phyloP scores from a whole-genome alignment of 2,888 invertebrate species.

The Lycia hirtaria region DNA sequence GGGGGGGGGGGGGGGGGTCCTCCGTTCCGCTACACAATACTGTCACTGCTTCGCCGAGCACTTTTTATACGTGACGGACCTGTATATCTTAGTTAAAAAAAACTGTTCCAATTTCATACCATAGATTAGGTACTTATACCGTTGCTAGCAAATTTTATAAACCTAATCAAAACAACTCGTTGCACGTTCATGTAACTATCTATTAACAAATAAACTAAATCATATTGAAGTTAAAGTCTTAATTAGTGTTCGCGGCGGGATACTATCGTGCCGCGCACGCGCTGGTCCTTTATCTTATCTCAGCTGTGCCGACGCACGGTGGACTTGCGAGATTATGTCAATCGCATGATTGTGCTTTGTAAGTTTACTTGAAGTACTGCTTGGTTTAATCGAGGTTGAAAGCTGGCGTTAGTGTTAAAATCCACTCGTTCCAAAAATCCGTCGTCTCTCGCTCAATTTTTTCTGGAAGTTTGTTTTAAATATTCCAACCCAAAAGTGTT shows the following conservation, averaged over 20 bases:
- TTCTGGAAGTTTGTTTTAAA: no score
- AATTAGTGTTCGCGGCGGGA: conserved; percentile 81
- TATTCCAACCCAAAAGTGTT: not conserved
- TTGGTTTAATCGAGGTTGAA: not conserved
- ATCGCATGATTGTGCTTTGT: conserved; percentile 14
- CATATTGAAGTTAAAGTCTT: conserved; percentile 77
- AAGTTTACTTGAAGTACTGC: conserved; percentile 8
- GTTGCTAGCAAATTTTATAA: not conserved
- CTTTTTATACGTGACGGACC: no score
- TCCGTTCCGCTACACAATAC: no score
- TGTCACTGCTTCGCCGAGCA: no score
- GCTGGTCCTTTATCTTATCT: conserved; percentile 43
- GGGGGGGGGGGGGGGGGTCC: no score
- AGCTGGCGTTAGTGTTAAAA: not conserved
- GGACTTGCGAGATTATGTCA: conserved; percentile 37
- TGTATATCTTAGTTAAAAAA: no score
- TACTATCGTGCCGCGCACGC: conserved; percentile 74
- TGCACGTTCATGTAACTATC: conserved; percentile 47
- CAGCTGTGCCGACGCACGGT: conserved; percentile 53
- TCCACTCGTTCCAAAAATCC: not conserved
- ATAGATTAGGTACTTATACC: not conserved
- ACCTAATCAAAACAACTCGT: conserved; percentile 28
- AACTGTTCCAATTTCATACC: not conserved
- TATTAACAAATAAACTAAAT: conserved; percentile 71
- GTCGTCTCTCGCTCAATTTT: no score